A percentile compares a stretch with the other conserved stretches of the same genome.
These are phyloP conservation scores for Microcebus jonahi DNA, from an alignment of 2,113 vertebrate species.

Conservation along the genomic window DNA sequence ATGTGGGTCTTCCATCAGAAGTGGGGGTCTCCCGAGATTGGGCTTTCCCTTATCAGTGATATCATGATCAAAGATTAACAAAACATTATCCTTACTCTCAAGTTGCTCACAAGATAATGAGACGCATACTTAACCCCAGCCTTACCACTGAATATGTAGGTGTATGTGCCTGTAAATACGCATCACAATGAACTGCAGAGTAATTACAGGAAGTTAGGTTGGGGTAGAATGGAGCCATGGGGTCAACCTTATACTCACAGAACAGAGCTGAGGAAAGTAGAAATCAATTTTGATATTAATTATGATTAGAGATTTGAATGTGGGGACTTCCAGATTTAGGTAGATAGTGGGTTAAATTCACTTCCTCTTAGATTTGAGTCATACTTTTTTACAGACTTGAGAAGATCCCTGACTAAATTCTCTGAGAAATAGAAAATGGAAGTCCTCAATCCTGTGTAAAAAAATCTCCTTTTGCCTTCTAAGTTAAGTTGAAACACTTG, in stretches of 20 bases:
- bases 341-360: not conserved
- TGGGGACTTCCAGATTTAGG: not conserved
- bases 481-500: not conserved
- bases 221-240: not conserved
- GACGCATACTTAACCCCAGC: not conserved
- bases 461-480: not conserved
- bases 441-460: not conserved
- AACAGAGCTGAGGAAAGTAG: not conserved
- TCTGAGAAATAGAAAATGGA: slow-evolving; percentile 4
- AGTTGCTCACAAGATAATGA: not conserved
- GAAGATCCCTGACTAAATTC: not conserved
- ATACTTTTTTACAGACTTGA: not conserved
- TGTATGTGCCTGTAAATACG: not conserved
- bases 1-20: no score
- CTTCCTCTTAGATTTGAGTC: not conserved
- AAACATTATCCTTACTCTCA: not conserved
- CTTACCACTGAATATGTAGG: not conserved
- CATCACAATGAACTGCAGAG: not conserved
- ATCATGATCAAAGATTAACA: not conserved
- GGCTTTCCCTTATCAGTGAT: not conserved
- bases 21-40: no score
- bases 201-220: not conserved
- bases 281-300: slow-evolving; percentile 38
- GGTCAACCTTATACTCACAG: not conserved
- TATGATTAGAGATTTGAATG: not conserved